A percentile compares a stretch with the other conserved stretches of the same genome.
These are phyloP conservation scores for Vultur gryphus DNA, from an alignment of 2,797 vertebrate species.

Conservation along the genomic window DNA sequence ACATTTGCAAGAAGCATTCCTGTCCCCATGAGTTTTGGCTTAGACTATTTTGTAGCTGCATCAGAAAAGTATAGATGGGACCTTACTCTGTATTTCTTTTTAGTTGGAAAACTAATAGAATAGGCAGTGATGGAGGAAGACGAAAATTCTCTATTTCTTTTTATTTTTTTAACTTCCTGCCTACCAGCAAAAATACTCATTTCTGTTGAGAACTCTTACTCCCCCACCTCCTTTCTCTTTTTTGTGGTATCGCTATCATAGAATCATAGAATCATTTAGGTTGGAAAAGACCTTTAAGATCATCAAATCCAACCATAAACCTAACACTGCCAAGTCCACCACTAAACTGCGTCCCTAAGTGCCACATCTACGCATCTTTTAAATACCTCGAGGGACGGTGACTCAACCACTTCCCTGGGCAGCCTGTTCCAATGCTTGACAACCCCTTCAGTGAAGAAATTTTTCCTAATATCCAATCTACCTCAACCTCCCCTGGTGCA, in stretches of 20 bases:
- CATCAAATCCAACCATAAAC: too few species aligned
- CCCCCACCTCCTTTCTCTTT: background rate
- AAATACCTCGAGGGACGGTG: too few species aligned
- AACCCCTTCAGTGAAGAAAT: too few species aligned
- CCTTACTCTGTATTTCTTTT: background rate
- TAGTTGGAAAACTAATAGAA: background rate
- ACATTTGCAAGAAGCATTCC: background rate
- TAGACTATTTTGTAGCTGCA: background rate
- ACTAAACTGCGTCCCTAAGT: too few species aligned
- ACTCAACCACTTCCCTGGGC: too few species aligned
- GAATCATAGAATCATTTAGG: background rate
- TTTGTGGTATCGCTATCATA: background rate
- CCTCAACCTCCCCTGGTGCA: too few species aligned
- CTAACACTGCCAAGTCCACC: too few species aligned
- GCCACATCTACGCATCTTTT: too few species aligned
- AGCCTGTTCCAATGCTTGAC: too few species aligned
- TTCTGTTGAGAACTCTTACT: background rate
- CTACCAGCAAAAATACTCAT: background rate
- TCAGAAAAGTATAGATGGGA: background rate
- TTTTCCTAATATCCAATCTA: too few species aligned
- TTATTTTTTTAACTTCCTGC: background rate
- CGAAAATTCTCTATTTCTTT: background rate
- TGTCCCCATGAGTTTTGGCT: background rate
- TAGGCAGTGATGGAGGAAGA: background rate
- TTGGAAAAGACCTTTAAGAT: too few species aligned